Conservation (phyloP, 2,888 invertebrate genomes). For the Caenorhabditis plicata region DNA sequence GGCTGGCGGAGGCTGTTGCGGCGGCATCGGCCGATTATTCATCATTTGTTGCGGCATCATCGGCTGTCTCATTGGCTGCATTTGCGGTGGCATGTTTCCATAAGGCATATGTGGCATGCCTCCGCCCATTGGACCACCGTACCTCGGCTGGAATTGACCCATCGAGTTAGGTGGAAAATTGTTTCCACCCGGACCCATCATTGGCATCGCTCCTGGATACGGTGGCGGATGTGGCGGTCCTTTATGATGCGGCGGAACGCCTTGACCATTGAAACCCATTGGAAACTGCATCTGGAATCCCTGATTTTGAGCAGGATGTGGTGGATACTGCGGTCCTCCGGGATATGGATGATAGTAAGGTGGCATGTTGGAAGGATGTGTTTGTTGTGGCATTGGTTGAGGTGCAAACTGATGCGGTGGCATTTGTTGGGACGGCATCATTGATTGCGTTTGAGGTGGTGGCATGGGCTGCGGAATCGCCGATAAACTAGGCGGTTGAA, state of each 20-base stretch:
- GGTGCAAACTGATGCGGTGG: no score
- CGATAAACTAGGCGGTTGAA: not conserved
- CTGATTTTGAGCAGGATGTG: no score
- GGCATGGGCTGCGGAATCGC: not conserved
- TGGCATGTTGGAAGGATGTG: no score
- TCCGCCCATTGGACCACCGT: conserved; percentile 1
- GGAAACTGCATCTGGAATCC: conserved; percentile 8
- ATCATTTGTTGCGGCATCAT: conserved; percentile 14
- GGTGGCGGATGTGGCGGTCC: conserved; percentile 15
- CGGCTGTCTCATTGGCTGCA: conserved; percentile 8
- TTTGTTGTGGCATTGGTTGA: not conserved
- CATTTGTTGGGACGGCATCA: not conserved
- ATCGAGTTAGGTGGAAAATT: conserved; percentile 13
- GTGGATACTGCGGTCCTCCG: no score
- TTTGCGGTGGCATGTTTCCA: conserved; percentile 3
- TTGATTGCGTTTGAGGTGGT: not conserved
- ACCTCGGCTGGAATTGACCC: conserved; percentile 7
- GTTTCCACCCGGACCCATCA: conserved; percentile 5
- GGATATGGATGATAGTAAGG: no score
- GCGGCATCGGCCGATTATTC: conserved; percentile 13
- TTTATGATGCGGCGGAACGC: no score
- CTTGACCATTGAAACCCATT: no score
- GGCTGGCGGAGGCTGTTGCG: no score
- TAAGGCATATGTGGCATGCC: not conserved
- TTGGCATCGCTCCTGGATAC: conserved; percentile 12